Evolutionary conservation across 1,140 invertebrate species (phyloP).

Genomic region (Calosoma granatense): DNA sequence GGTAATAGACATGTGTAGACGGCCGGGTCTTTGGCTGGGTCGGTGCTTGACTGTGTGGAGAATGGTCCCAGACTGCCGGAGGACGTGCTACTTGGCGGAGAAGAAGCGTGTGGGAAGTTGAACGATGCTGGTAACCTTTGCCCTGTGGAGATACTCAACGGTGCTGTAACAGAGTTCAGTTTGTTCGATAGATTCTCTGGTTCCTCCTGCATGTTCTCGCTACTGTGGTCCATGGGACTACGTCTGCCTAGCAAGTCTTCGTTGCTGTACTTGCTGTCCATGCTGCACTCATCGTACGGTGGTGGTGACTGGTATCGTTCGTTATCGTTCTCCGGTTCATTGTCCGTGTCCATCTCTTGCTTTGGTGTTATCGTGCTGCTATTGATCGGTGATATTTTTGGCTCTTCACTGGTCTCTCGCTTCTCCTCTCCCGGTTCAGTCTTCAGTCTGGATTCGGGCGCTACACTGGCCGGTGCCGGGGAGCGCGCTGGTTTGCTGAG

Average conservation of each 20-base stretch:
- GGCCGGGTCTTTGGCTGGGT: conserved; percentile 58
- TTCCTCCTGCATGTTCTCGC: conserved; percentile 59
- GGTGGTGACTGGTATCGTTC: conserved; percentile 48
- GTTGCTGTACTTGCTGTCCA: conserved; percentile 58
- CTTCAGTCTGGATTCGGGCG: conserved; percentile 21
- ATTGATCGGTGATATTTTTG: conserved; percentile 13
- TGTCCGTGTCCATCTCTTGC: conserved; percentile 49
- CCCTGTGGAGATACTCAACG: conserved; percentile 49
- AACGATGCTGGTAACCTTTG: conserved; percentile 48
- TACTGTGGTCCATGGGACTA: conserved; percentile 49
- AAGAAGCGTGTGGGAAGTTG: conserved; percentile 43
- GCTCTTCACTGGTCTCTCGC: conserved; percentile 17
- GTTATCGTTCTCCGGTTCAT: conserved; percentile 47
- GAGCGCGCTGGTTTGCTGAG: conserved; percentile 53
- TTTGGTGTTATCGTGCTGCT: conserved; percentile 43
- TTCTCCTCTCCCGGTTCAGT: conserved; percentile 19
- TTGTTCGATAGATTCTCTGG: conserved; percentile 71
- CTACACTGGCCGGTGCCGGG: conserved; percentile 26
- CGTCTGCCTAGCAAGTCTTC: conserved; percentile 51
- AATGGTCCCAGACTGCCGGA: conserved; percentile 49
- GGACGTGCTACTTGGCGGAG: conserved; percentile 54
- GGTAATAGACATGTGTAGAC: conserved; percentile 65
- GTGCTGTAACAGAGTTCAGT: conserved; percentile 48
- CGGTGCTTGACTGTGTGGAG: conserved; percentile 40
- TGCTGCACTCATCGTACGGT: conserved; percentile 63